Evolutionary conservation across 1,140 invertebrate genomes (phyloP), one percentile per base, ranked within the genome.

Genomic region (Cydia splendana): DNA sequence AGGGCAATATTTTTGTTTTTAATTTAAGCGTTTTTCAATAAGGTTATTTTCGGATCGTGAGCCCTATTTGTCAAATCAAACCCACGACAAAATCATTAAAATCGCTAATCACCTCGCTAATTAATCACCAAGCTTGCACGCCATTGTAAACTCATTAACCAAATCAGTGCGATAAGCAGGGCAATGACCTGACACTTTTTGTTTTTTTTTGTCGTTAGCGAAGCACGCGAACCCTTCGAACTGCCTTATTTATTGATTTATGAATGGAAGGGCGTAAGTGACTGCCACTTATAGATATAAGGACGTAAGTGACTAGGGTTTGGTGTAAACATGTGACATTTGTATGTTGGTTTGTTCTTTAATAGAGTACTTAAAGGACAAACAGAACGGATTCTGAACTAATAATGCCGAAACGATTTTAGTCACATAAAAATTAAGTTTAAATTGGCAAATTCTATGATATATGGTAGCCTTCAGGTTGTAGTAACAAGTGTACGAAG

Each of bases 121-220:
- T 71, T 71, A 38, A 71, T 71, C 67, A 18, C 65, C 24, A 34
- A 34, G 65, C 30, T 38, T 15, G 15, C 67, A 45, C 24, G 67
- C 34, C 67, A 71, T 71, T 71, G 67, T 71, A 71, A 71, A 71
- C 10, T 20, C 67, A 71, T 71, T 71, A 71, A 71, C 67, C 67
- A 71, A 71, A 71, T 71, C 67, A 71, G 30, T 18, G 34, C 67
- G 67, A 71, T 71, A 71, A 71, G 18, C 13, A 18, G 67, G 67
- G 34, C 67, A 71, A 71, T 71, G 67, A 71, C 67, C 67, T 42
- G n/a, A 12, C 57, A 24, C 53, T 57, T 57, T 67, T 10, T 34
- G 3, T 67, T 38, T 71, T 71, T 71, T 38, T 71, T 38, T 15
- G 67, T 71, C 67, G 38, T 38, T 69, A 42, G 30, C 65, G 20